Conservation (phyloP, 2,797 vertebrate genomes). For the Arctocebus calabarensis region DNA sequence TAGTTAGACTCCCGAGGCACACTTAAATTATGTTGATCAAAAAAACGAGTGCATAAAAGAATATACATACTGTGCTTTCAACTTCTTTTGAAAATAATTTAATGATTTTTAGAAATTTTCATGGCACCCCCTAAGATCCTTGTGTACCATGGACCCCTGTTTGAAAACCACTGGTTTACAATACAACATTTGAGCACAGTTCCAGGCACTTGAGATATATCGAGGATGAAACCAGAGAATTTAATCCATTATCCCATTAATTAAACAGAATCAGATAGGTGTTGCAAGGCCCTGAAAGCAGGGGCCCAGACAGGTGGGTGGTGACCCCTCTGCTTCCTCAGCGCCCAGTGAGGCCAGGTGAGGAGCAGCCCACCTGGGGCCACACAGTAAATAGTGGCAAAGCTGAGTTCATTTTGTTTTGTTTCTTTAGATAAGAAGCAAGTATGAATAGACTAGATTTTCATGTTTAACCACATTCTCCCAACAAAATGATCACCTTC, state of each 20-base stretch:
- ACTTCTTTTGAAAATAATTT: no score
- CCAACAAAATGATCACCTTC: background rate
- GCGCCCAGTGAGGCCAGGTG: background rate
- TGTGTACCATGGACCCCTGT: no score
- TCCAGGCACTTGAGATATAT: background rate
- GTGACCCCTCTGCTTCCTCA: background rate
- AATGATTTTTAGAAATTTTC: no score
- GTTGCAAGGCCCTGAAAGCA: background rate
- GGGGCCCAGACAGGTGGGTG: rapidly evolving
- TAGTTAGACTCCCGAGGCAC: no score
- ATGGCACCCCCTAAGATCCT: no score
- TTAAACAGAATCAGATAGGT: rapidly evolving
- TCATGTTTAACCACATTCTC: background rate
- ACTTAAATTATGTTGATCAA: no score
- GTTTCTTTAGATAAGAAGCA: background rate
- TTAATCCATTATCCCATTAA: background rate
- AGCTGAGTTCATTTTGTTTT: background rate
- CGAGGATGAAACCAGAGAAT: background rate
- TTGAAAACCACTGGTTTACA: background rate
- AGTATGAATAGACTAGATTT: background rate
- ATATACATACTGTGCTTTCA: no score
- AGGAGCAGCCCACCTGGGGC: background rate
- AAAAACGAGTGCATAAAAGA: no score
- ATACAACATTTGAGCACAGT: background rate
- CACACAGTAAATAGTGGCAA: rapidly evolving